These are phyloP conservation scores for Lipophrys pholis DNA, from an alignment of 2,113 vertebrate genomes.

Conservation along the genomic window DNA sequence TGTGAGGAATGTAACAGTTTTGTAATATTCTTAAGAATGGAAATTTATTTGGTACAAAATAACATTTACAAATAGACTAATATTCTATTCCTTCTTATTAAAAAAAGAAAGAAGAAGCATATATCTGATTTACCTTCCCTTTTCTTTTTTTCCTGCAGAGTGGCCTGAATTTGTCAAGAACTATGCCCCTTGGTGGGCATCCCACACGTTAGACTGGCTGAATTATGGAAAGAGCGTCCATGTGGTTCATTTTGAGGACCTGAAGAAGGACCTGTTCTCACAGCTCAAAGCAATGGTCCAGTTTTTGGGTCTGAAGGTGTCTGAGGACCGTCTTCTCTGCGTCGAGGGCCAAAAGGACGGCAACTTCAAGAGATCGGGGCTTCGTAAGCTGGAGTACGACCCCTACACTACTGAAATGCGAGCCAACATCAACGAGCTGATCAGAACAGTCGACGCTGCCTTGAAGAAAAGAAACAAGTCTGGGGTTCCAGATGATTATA, in stretches of 20 bases:
- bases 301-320: constrained; percentile 86
- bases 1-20: no score
- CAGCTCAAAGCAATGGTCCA: constrained; percentile 92
- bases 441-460: constrained; percentile 88
- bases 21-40: no score
- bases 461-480: constrained; percentile 89
- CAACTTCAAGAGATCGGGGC: constrained; percentile 95
- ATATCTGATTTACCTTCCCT: no score
- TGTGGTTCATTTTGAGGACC: constrained; percentile 95
- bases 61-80: no score
- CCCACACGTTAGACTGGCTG: constrained; percentile 96
- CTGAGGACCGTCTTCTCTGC: constrained; percentile 93
- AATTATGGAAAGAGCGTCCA: constrained; percentile 89
- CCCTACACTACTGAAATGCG: constrained; percentile 94
- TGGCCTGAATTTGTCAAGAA: constrained; percentile 98
- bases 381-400: constrained; percentile 93
- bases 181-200: constrained; percentile 97
- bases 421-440: constrained; percentile 86
- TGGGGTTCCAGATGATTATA: constrained; percentile 92
- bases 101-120: no score
- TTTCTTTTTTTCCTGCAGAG: constrained; percentile 81
- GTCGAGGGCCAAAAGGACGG: constrained; percentile 97
- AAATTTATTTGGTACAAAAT: no score
- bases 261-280: constrained; percentile 90
- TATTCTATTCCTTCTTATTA: no score